phyloP scores from a whole-genome alignment of 2,113 vertebrate species.

The Cololabis saira region DNA sequence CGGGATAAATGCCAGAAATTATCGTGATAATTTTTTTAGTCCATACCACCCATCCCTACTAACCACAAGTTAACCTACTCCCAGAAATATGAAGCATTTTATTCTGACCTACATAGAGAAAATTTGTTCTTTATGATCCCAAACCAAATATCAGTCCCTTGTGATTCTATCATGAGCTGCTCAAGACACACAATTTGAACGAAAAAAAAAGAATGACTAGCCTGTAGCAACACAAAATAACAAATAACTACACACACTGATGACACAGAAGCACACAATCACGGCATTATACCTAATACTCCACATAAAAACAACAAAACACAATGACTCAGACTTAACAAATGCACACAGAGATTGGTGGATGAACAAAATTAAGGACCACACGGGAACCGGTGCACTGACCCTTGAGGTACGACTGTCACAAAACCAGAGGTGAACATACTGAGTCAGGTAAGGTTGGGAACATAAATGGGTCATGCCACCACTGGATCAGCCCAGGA shows the following conservation, averaged over 20 bases:
- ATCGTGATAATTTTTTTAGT: too few species aligned
- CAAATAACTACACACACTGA: conserved; percentile 31
- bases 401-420: conserved; percentile 3
- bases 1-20: too few species aligned
- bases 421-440: conserved; percentile 18
- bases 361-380: conserved; percentile 31
- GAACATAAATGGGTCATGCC: conserved; percentile 44
- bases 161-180: conserved; percentile 18
- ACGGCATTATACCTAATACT: conserved; percentile 21
- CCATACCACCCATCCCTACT: too few species aligned
- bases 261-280: conserved; percentile 26
- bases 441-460: conserved; percentile 34
- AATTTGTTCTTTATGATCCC: conserved; percentile 3
- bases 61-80: conserved; percentile 10
- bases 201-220: background rate
- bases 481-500: conserved; percentile 40
- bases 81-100: conserved; percentile 6
- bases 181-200: conserved; percentile 14
- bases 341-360: conserved; percentile 37
- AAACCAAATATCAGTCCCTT: background rate
- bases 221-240: conserved; percentile 13
- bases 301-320: conserved; percentile 14
- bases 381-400: conserved; percentile 38
- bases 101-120: background rate
- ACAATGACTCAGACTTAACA: conserved; percentile 23